These are phyloP conservation scores for Bugula neritina DNA, from an alignment of 2,888 invertebrate genomes.

Conservation along the genomic window DNA sequence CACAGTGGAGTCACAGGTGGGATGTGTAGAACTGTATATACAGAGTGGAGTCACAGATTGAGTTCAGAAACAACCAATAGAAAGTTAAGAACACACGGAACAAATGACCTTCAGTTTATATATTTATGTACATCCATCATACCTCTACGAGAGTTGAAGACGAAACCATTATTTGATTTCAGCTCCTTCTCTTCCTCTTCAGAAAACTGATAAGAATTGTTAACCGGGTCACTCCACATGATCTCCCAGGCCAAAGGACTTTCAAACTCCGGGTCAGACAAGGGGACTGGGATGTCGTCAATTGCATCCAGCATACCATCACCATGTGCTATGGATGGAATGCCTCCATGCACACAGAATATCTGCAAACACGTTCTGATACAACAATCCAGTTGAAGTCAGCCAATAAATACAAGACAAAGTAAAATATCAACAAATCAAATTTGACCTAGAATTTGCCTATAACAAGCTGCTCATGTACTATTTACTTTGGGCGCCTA, in stretches of 20 bases:
- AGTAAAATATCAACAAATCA: too few relatives aligned
- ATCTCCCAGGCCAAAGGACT: constrained; percentile 72
- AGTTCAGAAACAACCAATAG: too few relatives aligned
- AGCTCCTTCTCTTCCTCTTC: constrained; percentile 43
- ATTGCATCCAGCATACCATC: constrained; percentile 61
- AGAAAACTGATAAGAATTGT: constrained; percentile 31
- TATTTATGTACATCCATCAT: too few relatives aligned
- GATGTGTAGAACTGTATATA: background rate
- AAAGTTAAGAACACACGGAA: too few relatives aligned
- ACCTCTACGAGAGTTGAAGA: constrained; percentile 63
- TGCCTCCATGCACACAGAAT: constrained; percentile 74
- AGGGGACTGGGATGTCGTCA: constrained; percentile 63
- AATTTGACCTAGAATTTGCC: too few relatives aligned
- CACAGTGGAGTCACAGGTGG: background rate
- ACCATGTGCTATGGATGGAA: constrained; percentile 63
- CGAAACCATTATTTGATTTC: constrained; percentile 59
- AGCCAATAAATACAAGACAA: too few relatives aligned
- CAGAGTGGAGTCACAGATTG: background rate
- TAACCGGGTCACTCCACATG: constrained; percentile 69
- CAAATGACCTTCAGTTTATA: too few relatives aligned
- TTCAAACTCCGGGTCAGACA: constrained; percentile 63
- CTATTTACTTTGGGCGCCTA: too few relatives aligned
- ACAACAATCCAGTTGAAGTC: too few relatives aligned
- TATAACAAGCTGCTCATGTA: too few relatives aligned
- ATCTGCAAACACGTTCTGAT: too few relatives aligned